phyloP scores from a whole-genome alignment of 1,140 invertebrate genomes.

The Limonius californicus region DNA sequence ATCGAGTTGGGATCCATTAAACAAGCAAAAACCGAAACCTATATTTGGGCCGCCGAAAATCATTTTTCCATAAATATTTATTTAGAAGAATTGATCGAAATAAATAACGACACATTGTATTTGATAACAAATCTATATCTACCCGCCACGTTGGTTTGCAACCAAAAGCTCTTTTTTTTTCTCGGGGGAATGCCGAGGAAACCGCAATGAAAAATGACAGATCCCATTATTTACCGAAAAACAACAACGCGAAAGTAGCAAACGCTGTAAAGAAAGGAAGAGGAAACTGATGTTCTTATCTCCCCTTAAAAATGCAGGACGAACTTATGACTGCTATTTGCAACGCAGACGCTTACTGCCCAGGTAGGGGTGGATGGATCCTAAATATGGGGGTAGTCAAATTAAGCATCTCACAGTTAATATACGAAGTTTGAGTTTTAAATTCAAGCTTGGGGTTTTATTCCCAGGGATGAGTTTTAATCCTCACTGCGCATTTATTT shows the following conservation, averaged over 20 bases:
- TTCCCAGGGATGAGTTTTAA: no score
- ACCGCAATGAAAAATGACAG: conserved; percentile 47
- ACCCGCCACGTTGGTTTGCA: conserved; percentile 17
- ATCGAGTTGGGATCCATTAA: no score
- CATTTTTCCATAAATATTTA: neutral
- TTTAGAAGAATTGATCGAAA: conserved; percentile 16
- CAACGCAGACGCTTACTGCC: conserved; percentile 6
- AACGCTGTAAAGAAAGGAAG: conserved; percentile 42
- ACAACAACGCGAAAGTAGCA: conserved; percentile 45
- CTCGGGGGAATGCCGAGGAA: conserved; percentile 33
- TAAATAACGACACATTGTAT: conserved; percentile 26
- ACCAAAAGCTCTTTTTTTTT: conserved; percentile 22
- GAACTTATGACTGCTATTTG: conserved; percentile 22
- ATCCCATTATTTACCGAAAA: conserved; percentile 49
- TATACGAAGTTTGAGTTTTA: no score
- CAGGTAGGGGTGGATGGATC: neutral
- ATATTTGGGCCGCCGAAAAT: neutral
- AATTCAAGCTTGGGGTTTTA: no score
- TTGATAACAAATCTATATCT: conserved; percentile 20
- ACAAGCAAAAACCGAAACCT: no score
- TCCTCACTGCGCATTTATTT: no score
- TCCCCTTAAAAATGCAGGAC: conserved; percentile 35
- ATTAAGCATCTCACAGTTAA: no score
- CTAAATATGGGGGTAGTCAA: conserved; percentile 1
- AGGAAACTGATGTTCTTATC: conserved; percentile 42